Evolutionary conservation across 2,797 vertebrate species (phyloP).

Genomic region (Emys orbicularis): DNA sequence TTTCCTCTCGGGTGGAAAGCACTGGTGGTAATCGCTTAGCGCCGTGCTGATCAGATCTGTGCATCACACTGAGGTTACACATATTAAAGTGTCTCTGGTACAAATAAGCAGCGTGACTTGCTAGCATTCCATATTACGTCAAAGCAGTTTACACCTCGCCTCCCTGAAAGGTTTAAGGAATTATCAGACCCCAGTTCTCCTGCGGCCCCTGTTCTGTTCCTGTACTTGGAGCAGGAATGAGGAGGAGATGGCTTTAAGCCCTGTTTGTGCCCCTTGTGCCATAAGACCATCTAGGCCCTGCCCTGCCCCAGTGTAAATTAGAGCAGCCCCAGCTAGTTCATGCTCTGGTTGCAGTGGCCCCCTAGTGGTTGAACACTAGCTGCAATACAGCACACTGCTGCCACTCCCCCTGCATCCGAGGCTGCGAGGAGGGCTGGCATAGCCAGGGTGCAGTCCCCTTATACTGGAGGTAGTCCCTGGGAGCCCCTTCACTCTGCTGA

Average conservation of each 20-base stretch:
- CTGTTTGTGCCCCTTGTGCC: neutral
- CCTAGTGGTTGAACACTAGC: neutral
- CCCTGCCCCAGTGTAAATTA: neutral
- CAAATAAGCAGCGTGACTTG: neutral
- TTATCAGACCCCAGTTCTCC: neutral
- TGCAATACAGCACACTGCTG: neutral
- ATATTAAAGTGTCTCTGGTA: neutral
- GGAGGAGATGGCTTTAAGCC: neutral
- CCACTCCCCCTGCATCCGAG: neutral
- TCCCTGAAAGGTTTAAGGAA: neutral
- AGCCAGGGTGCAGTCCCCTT: neutral
- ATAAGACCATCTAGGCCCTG: neutral
- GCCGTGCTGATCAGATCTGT: neutral
- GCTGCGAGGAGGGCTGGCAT: too few species aligned
- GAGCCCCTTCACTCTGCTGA: neutral
- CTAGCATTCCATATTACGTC: neutral
- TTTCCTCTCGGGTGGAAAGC: neutral
- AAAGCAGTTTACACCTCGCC: neutral
- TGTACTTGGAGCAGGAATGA: neutral
- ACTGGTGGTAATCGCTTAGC: neutral
- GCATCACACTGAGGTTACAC: neutral
- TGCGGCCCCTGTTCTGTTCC: neutral
- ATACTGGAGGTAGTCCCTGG: neutral
- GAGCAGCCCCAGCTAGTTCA: neutral
- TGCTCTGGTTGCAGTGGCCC: neutral